Conservation (phyloP, 2,888 invertebrate genomes). For the Carpatolechia fugitivella region DNA sequence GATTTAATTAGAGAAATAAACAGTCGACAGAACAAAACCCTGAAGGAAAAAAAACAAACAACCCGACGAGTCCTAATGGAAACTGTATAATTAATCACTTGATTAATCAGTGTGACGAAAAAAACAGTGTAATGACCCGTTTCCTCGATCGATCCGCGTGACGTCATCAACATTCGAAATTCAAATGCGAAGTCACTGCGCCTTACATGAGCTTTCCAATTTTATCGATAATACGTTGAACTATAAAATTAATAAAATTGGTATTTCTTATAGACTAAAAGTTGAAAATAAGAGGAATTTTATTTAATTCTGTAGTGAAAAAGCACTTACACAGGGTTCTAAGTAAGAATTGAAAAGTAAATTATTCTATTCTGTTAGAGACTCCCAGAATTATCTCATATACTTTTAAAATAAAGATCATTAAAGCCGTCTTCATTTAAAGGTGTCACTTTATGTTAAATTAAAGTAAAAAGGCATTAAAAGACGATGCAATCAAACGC, state of each 20-base stretch:
- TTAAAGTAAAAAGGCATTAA: background rate
- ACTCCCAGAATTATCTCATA: no score
- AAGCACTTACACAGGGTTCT: background rate
- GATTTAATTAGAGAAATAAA: conserved; percentile 16
- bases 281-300: background rate
- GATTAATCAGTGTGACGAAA: conserved; percentile 79
- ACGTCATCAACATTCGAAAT: conserved; percentile 71
- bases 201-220: conserved; percentile 42
- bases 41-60: conserved; percentile 44
- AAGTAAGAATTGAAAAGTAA: no score
- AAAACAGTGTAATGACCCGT: conserved; percentile 77
- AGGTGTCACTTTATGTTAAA: no score
- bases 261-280: background rate
- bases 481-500: background rate
- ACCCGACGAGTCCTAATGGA: conserved; percentile 62
- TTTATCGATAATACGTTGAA: conserved; percentile 39
- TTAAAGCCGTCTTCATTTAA: no score
- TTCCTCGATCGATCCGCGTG: conserved; percentile 74
- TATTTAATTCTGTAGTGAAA: background rate
- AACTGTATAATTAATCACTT: conserved; percentile 76
- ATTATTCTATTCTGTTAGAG: no score
- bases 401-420: no score
- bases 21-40: conserved; percentile 23
- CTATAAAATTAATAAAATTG: background rate
- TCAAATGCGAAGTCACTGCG: conserved; percentile 67